Evolutionary conservation across 1,140 invertebrate species (phyloP).

Genomic region (Mya arenaria): DNA sequence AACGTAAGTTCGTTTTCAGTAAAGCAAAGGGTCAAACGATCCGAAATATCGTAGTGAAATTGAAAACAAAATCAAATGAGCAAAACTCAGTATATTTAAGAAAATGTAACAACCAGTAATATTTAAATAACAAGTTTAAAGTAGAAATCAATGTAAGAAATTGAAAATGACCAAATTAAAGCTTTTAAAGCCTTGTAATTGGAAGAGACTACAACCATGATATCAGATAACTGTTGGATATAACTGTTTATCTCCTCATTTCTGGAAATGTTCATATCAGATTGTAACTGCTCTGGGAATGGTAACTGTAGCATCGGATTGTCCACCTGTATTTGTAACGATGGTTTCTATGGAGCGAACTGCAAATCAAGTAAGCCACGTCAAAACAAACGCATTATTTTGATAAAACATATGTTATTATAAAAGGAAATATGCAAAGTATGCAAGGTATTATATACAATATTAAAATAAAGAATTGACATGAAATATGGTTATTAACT

Average conservation of each 20-base stretch:
- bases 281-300: conserved; percentile 7
- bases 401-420: not conserved
- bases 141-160: not conserved
- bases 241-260: not conserved
- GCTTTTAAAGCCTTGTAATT: not conserved
- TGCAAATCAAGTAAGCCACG: not conserved
- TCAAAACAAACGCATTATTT: not conserved
- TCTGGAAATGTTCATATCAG: not conserved
- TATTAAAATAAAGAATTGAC: not conserved
- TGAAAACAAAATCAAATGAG: too few relatives aligned
- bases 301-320: not conserved
- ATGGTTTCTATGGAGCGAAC: not conserved
- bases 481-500: too few relatives aligned
- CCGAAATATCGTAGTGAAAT: too few relatives aligned
- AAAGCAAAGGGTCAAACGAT: not conserved
- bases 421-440: not conserved
- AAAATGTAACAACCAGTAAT: not conserved
- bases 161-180: not conserved
- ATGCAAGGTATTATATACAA: not conserved
- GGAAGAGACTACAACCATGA: not conserved
- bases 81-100: not conserved
- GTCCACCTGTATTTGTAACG: not conserved
- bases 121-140: not conserved
- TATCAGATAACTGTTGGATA: too few relatives aligned
- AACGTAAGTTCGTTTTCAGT: not conserved